Evolutionary conservation across 2,797 vertebrate genomes (phyloP).

Genomic region (Urosaurus nigricauda): DNA sequence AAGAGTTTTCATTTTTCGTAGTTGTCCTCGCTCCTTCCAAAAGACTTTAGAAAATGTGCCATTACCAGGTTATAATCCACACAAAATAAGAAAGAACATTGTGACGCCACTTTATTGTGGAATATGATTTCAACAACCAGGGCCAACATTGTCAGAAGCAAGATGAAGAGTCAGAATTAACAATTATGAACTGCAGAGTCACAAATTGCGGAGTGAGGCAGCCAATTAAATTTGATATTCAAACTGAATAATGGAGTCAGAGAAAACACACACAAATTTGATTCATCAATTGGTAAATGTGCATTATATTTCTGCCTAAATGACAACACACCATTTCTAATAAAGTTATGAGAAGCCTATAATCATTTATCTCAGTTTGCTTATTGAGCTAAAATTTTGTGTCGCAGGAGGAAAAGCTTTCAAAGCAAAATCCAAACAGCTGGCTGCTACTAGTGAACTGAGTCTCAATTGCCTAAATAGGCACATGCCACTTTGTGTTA

Average conservation of each 20-base stretch:
- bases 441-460: slow-evolving; percentile 23
- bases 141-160: neutral
- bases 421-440: slow-evolving; percentile 34
- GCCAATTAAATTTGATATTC: slow-evolving; percentile 34
- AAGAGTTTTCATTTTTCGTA: neutral
- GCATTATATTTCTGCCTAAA: slow-evolving; percentile 25
- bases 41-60: neutral
- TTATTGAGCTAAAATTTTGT: slow-evolving; percentile 17
- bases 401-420: slow-evolving; percentile 17
- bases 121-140: neutral
- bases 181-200: slow-evolving; percentile 16
- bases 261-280: slow-evolving; percentile 38
- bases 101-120: neutral
- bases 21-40: neutral
- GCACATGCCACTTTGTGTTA: neutral
- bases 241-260: slow-evolving; percentile 25
- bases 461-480: slow-evolving; percentile 11
- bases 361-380: slow-evolving; percentile 32
- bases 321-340: slow-evolving; percentile 3
- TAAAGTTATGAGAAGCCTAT: slow-evolving; percentile 7
- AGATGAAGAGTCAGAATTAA: slow-evolving; percentile 10
- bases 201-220: slow-evolving; percentile 31
- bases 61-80: neutral
- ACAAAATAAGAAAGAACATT: neutral
- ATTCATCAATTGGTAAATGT: slow-evolving; percentile 27